phyloP scores from a whole-genome alignment of 2,113 vertebrate species.

The Acrocephalus arundinaceus region DNA sequence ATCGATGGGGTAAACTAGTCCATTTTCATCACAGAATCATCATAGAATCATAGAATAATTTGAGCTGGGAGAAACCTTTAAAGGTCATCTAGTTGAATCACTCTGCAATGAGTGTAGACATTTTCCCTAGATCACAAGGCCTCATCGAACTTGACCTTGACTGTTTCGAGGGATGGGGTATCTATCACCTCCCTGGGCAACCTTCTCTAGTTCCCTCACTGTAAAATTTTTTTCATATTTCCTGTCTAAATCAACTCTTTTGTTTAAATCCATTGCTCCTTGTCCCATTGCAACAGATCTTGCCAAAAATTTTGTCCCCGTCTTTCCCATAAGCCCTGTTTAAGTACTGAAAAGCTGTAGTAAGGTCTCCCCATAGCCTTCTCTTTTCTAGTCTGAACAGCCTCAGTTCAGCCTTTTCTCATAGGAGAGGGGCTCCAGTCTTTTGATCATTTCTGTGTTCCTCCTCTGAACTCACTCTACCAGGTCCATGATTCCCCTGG shows the following conservation, averaged over 20 bases:
- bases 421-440: accelerated
- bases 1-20: not conserved
- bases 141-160: not conserved
- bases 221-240: not conserved
- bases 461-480: not conserved
- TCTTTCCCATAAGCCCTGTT: not conserved
- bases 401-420: not conserved
- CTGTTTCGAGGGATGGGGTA: not conserved
- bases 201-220: not conserved
- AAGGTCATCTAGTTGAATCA: not conserved
- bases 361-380: not conserved
- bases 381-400: not conserved
- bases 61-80: not conserved
- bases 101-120: accelerated
- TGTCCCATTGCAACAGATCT: not conserved
- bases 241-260: not conserved
- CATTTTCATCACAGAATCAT: not conserved
- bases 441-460: not conserved
- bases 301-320: not conserved
- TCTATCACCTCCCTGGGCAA: too few relatives aligned
- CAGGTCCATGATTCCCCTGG: too few relatives aligned
- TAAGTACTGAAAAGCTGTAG: not conserved
- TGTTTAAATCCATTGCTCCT: not conserved
- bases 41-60: not conserved
- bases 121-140: not conserved